A percentile compares a stretch with the other conserved stretches of the same genome.
phyloP scores from a whole-genome alignment of 2,113 vertebrate species.

The Pomatostomus ruficeps region DNA sequence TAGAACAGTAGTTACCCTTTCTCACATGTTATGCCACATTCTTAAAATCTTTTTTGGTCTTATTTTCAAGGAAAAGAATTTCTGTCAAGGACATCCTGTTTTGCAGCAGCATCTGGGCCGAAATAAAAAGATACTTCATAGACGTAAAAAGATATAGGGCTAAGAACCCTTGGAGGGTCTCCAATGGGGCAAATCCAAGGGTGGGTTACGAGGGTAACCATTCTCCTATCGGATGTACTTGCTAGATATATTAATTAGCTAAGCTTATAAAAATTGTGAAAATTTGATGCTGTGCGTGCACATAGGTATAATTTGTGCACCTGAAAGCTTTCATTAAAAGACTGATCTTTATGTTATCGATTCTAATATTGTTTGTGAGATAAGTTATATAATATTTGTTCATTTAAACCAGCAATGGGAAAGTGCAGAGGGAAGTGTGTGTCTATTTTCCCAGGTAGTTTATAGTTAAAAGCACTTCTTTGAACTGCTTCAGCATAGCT shows the following conservation, averaged over 20 bases:
- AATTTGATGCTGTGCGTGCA: fast-evolving
- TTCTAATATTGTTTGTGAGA: background rate
- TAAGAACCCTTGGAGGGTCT: background rate
- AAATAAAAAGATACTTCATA: too few species aligned
- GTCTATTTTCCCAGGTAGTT: too few species aligned
- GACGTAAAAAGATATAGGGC: background rate
- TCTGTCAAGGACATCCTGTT: background rate
- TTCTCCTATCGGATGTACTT: background rate
- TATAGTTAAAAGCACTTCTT: too few species aligned
- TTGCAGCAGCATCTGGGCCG: background rate
- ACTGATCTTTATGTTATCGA: background rate
- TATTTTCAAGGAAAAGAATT: background rate
- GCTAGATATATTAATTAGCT: background rate
- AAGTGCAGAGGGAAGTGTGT: too few species aligned
- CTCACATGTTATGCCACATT: background rate
- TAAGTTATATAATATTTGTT: too few species aligned
- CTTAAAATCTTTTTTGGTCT: too few species aligned
- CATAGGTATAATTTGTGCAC: background rate
- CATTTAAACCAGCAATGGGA: too few species aligned
- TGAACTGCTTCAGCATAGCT: too few species aligned
- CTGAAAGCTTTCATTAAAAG: background rate
- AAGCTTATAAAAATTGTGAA: background rate
- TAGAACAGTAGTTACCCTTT: background rate
- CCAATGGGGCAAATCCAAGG: background rate
- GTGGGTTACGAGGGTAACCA: background rate